A percentile compares a stretch with the other conserved stretches of the same genome.
Evolutionary conservation across 1,140 invertebrate genomes (phyloP).

Genomic region (Apis cerana): DNA sequence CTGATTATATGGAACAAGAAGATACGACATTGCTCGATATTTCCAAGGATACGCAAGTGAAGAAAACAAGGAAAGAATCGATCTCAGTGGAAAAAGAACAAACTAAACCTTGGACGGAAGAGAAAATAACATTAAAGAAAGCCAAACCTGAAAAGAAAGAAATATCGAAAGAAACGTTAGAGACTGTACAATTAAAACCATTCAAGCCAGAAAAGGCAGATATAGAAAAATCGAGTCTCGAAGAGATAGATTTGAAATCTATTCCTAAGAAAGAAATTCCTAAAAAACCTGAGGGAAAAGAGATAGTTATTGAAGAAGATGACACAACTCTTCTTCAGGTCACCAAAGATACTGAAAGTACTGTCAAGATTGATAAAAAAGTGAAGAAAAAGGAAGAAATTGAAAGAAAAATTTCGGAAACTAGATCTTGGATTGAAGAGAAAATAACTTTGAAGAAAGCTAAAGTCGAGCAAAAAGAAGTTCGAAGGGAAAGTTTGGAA

Average conservation of each 20-base stretch:
- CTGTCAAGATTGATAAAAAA: conserved; percentile 17
- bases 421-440: conserved; percentile 74
- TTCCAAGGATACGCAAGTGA: conserved; percentile 43
- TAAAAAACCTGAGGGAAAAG: conserved; percentile 61
- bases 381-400: conserved; percentile 23
- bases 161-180: conserved; percentile 74
- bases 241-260: conserved; percentile 76
- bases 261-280: conserved; percentile 65
- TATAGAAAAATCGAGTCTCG: conserved; percentile 66
- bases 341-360: conserved; percentile 20
- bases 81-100: conserved; percentile 24
- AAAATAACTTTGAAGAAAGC: conserved; percentile 70
- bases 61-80: conserved; percentile 43
- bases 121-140: conserved; percentile 77
- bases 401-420: conserved; percentile 27
- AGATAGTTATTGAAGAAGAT: conserved; percentile 66
- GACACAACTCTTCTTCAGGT: conserved; percentile 71
- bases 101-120: conserved; percentile 81
- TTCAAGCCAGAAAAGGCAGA: conserved; percentile 74
- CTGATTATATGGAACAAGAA: conserved; percentile 60
- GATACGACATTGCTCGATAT: conserved; percentile 62
- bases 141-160: conserved; percentile 73
- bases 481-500: conserved; percentile 63
- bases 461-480: conserved; percentile 65
- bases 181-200: conserved; percentile 65